These are phyloP conservation scores for Copsychus sechellarum DNA, from an alignment of 2,113 vertebrate species.

Conservation along the genomic window DNA sequence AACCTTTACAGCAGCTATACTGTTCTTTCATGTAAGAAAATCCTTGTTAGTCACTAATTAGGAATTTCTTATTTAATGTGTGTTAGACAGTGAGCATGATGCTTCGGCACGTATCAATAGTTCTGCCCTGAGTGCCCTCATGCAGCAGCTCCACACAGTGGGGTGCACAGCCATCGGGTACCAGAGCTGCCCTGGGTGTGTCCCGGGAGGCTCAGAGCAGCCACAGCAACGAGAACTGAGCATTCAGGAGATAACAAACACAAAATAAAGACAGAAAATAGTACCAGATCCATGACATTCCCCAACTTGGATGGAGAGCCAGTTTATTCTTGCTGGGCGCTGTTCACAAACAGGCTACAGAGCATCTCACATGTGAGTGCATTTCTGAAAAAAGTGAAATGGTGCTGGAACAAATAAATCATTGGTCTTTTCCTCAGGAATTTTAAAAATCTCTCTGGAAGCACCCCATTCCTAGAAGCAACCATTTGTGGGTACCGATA, in stretches of 20 bases:
- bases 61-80: not conserved
- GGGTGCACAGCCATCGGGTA: not conserved
- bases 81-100: not conserved
- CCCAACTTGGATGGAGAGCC: not conserved
- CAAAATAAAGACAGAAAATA: not conserved
- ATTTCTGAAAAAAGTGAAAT: not conserved
- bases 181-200: not conserved
- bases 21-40: not conserved
- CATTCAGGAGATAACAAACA: not conserved
- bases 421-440: not conserved
- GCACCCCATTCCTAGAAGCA: not conserved
- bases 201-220: not conserved
- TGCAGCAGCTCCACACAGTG: not conserved
- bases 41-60: not conserved
- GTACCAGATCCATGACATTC: not conserved
- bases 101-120: rapidly evolving
- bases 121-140: not conserved
- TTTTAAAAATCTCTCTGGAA: not conserved
- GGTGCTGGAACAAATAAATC: not conserved
- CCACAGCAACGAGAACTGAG: not conserved
- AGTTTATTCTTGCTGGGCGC: not conserved
- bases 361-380: not conserved
- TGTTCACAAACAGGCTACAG: not conserved
- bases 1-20: not conserved
- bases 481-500: not conserved